These are phyloP conservation scores for Heliconius hortense DNA, from an alignment of 2,888 invertebrate species.

Conservation along the genomic window DNA sequence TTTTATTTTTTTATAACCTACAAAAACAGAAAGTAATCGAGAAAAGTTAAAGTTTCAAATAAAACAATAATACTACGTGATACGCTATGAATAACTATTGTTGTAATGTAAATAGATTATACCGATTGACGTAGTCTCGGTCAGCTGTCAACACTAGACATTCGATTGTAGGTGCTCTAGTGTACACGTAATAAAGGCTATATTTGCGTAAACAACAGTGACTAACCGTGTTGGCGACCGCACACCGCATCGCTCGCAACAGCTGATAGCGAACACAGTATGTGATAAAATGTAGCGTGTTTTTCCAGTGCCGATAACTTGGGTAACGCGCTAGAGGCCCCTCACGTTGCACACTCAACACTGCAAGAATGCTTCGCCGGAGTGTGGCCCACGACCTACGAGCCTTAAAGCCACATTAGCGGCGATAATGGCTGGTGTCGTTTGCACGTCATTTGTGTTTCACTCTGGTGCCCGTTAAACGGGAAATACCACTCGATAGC, in stretches of 20 bases:
- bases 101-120: conserved; percentile 32
- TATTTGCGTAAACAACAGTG: conserved; percentile 45
- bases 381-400: conserved; percentile 42
- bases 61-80: conserved; percentile 23
- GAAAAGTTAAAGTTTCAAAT: conserved; percentile 7
- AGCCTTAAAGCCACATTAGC: conserved; percentile 45
- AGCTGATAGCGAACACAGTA: conserved; percentile 69
- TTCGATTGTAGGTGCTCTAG: conserved; percentile 41
- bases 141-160: conserved; percentile 39
- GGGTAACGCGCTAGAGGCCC: conserved; percentile 55
- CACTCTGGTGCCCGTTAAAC: conserved; percentile 62
- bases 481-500: conserved; percentile 72
- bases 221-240: conserved; percentile 50
- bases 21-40: neutral
- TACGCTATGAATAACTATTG: conserved; percentile 23
- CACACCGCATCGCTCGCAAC: conserved; percentile 56
- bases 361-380: conserved; percentile 33
- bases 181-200: conserved; percentile 41
- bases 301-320: conserved; percentile 73
- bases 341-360: conserved; percentile 37
- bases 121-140: conserved; percentile 45
- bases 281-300: conserved; percentile 71
- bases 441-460: conserved; percentile 54
- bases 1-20: neutral
- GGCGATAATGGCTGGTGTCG: conserved; percentile 47